phyloP scores from a whole-genome alignment of 2,888 invertebrate genomes.

The Alviniconcha strummeri region DNA sequence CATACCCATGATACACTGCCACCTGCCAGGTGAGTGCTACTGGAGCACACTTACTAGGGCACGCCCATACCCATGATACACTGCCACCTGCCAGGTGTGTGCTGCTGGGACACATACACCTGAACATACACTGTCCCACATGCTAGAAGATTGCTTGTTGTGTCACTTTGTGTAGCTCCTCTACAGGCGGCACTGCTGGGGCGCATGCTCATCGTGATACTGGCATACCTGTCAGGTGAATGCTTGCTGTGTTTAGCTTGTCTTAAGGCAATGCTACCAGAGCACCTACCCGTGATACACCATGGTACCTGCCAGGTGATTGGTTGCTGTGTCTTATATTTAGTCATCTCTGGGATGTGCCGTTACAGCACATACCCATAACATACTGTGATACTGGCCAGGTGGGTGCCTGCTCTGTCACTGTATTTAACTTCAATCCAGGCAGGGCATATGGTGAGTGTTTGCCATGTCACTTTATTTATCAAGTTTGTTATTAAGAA shows the following conservation, averaged over 20 bases:
- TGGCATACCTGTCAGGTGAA: conserved; percentile 82
- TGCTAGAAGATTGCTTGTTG: conserved; percentile 79
- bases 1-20: too few relatives aligned
- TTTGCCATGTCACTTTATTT: too few relatives aligned
- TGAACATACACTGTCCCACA: conserved; percentile 81
- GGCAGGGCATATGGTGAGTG: conserved; percentile 81
- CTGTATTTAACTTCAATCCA: too few relatives aligned
- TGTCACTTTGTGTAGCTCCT: conserved; percentile 83
- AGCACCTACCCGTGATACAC: too few relatives aligned
- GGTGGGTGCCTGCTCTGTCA: conserved; percentile 53
- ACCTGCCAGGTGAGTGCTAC: conserved; percentile 95
- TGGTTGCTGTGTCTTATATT: too few relatives aligned
- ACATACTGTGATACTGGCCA: conserved; percentile 87
- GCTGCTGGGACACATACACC: too few relatives aligned
- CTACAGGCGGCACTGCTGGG: conserved; percentile 98
- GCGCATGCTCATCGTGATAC: conserved; percentile 95
- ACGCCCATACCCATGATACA: conserved; percentile 98
- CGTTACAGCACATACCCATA: conserved; percentile 99
- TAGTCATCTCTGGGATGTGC: conserved; percentile 72
- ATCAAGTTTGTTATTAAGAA: too few relatives aligned
- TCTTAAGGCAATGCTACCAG: conserved; percentile 29
- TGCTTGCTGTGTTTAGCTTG: too few relatives aligned
- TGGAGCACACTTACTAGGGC: conserved; percentile 99
- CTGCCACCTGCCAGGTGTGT: conserved; percentile 82
- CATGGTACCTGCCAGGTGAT: too few relatives aligned